Conservation (phyloP, 2,797 vertebrate genomes). For the Danio choprae region DNA sequence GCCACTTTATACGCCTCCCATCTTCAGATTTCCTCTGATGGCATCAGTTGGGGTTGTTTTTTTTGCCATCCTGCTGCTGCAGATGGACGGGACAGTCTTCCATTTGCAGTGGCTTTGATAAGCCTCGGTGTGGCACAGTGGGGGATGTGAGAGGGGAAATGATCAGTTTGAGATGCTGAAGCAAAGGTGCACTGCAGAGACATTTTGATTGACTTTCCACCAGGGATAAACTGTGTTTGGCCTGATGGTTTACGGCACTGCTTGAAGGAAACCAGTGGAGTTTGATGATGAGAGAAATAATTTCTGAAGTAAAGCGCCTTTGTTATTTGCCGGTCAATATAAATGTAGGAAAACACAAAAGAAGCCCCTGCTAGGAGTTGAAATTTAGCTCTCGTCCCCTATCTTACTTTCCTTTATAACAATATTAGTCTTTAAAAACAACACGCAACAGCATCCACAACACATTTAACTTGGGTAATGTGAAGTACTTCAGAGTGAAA, state of each 20-base stretch:
- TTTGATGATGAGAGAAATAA: conserved; percentile 36
- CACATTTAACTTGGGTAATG: not conserved
- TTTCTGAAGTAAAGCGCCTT: conserved; percentile 19
- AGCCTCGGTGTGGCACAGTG: conserved; percentile 66
- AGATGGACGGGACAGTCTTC: conserved; percentile 69
- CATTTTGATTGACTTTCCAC: conserved; percentile 75
- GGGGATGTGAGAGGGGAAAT: conserved; percentile 74
- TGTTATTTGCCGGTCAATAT: not conserved
- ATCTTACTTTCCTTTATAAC: not conserved
- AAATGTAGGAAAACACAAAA: conserved; percentile 29
- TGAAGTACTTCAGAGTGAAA: not conserved
- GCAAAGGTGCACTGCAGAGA: conserved; percentile 70
- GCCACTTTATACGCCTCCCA: conserved; percentile 60
- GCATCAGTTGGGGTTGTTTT: conserved; percentile 73
- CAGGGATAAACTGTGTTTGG: conserved; percentile 56
- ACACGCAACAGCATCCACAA: not conserved
- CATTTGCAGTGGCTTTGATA: conserved; percentile 76
- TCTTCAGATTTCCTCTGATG: conserved; percentile 67
- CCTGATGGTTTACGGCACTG: conserved; percentile 40
- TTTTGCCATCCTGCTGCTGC: conserved; percentile 53
- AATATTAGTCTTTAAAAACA: conserved; percentile 7
- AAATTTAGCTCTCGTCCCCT: not conserved
- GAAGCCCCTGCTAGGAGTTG: conserved; percentile 18
- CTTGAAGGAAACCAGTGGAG: conserved; percentile 32
- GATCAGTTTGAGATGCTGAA: conserved; percentile 69